Evolutionary conservation across 2,113 vertebrate species (phyloP), one percentile per base, ranked within the genome.

Genomic region (Chaetops frenatus): DNA sequence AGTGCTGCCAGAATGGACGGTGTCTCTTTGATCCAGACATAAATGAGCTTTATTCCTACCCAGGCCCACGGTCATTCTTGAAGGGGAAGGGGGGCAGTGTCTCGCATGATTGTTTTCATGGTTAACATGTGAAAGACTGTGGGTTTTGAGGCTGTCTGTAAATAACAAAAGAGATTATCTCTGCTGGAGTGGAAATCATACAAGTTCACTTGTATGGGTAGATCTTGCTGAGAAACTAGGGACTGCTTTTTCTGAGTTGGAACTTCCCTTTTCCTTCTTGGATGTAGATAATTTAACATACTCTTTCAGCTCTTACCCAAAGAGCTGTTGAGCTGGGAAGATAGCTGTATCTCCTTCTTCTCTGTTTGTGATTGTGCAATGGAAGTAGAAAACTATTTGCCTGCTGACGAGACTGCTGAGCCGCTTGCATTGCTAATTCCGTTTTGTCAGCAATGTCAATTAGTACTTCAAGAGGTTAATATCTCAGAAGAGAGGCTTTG

Each of bases 391-490:
- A 67, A 51, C 54, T 20, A 9, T 90, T 72, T 92, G 71, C 70
- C 62, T 58, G 62, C 73, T 85, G 84, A 72, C 23, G 73, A 11
- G 29, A 54, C 15, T 47, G 78, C 88, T 56, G 90, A 73, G 76
- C 79, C 0, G 1, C 92, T 56, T 81, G 76, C 50, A 31, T 90
- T 56, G 83, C 82, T 94, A 47, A 93, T 92, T 95, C 83, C 1
- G 0, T 87, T 71, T 36, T 66, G 64, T 76, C 78, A 88, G 91
- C 92, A 54, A 2, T 86, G 94, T 60, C 92, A 95, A 29, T 94
- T 79, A 91, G 76, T 62, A 27, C 91, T 96, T 95, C 83, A 86
- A 82, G 93, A 93, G 90, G 95, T 95, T 95, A 81, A 45, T 50
- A 74, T 86, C 86, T 96, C 76, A 57, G 83, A 74, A 84, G 67